Percentiles rank a stretch among this genome's conserved stretches.
phyloP scores from a whole-genome alignment of 1,140 invertebrate genomes.

The Maconellicoccus hirsutus region DNA sequence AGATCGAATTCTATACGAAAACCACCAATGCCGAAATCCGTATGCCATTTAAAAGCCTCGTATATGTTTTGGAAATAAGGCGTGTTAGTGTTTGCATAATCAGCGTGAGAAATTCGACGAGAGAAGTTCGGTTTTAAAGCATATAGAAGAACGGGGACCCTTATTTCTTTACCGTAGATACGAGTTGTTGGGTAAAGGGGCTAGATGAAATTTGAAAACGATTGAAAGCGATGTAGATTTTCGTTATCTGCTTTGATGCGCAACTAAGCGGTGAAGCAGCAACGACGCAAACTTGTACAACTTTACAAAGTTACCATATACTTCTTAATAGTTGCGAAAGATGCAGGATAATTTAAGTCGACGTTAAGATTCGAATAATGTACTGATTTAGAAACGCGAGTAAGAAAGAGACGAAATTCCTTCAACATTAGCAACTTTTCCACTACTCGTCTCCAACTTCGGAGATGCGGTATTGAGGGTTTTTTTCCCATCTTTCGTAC shows the following conservation, averaged over 20 bases:
- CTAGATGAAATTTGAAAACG: constrained; percentile 1
- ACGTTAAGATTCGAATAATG: constrained; percentile 9
- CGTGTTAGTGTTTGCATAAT: constrained; percentile 7
- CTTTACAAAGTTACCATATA: background rate
- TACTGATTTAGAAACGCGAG: background rate
- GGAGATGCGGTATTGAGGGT: too few species aligned
- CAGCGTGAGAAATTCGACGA: constrained; percentile 1
- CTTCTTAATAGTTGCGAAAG: background rate
- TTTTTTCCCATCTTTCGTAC: too few species aligned
- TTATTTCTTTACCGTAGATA: background rate
- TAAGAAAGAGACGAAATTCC: constrained; percentile 4
- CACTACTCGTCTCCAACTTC: background rate
- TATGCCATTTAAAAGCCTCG: background rate
- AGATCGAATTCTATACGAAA: background rate
- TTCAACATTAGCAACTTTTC: background rate
- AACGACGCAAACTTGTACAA: background rate
- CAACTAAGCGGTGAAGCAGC: background rate
- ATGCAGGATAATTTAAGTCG: constrained; percentile 8
- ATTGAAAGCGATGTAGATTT: constrained; percentile 5
- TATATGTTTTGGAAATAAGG: background rate
- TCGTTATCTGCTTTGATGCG: constrained; percentile 7
- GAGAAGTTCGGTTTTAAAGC: background rate
- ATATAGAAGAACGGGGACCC: background rate
- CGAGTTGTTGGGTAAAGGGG: background rate
- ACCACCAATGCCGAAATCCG: background rate